phyloP scores from a whole-genome alignment of 2,797 vertebrate species.

The Tinamus major region DNA sequence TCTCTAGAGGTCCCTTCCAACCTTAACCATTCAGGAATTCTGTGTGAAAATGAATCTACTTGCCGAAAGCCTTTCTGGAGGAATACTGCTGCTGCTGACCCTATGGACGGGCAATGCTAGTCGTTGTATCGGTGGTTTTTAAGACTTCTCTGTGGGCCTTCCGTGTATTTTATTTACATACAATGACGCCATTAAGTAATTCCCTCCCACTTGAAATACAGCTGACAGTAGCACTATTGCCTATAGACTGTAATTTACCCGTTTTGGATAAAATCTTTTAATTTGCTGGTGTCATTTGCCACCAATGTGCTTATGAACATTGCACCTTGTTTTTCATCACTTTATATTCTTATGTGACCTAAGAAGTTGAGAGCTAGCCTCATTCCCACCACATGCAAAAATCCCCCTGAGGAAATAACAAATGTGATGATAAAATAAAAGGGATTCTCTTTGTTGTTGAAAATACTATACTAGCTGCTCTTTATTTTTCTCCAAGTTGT shows the following conservation, averaged over 20 bases:
- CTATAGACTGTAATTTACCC: neutral
- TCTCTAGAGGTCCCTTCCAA: no score
- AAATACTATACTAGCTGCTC: neutral
- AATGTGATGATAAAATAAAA: neutral
- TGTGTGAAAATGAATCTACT: neutral
- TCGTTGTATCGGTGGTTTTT: neutral
- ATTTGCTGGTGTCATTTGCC: neutral
- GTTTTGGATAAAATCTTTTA: neutral
- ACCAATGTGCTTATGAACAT: neutral
- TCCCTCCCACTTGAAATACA: neutral
- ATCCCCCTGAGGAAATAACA: neutral
- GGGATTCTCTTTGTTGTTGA: neutral
- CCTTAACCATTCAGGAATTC: no score
- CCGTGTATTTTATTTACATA: neutral
- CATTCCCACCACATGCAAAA: neutral
- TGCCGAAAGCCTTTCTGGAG: neutral
- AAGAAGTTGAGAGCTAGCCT: neutral
- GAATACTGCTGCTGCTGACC: neutral
- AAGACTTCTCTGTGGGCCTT: neutral
- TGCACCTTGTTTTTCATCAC: neutral
- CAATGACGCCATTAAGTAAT: neutral
- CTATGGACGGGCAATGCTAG: rapidly evolving
- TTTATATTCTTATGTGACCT: rapidly evolving
- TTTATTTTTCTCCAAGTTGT: neutral
- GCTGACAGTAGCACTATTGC: neutral